phyloP scores from a whole-genome alignment of 2,888 invertebrate genomes.

The Trichopria drosophilae region DNA sequence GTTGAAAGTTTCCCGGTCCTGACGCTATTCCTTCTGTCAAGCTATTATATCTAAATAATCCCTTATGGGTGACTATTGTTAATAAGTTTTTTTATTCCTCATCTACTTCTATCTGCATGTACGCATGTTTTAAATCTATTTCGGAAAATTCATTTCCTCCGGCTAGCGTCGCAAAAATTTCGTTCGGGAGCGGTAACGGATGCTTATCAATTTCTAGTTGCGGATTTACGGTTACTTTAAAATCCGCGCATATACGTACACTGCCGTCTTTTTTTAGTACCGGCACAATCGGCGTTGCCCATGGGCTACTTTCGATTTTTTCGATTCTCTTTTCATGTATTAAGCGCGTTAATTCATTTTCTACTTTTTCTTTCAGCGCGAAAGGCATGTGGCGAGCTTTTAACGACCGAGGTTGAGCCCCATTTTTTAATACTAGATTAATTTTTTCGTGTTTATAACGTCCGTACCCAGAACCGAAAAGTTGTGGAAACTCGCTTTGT shows the following conservation, averaged over 20 bases:
- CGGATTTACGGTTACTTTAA: slow-evolving; percentile 42
- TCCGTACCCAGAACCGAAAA: slow-evolving; percentile 29
- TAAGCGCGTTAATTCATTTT: slow-evolving; percentile 22
- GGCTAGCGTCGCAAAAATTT: slow-evolving; percentile 37
- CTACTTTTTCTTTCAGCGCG: slow-evolving; percentile 29
- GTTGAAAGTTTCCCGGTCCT: slow-evolving; percentile 27
- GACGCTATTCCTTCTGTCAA: slow-evolving; percentile 28
- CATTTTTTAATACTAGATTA: slow-evolving; percentile 30
- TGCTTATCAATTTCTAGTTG: slow-evolving; percentile 38
- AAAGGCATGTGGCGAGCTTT: slow-evolving; percentile 39
- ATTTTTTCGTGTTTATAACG: slow-evolving; percentile 29
- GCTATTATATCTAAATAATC: slow-evolving; percentile 26
- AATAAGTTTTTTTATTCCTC: slow-evolving; percentile 14
- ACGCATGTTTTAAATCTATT: slow-evolving; percentile 32
- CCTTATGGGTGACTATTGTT: slow-evolving; percentile 30
- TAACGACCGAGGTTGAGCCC: slow-evolving; percentile 31
- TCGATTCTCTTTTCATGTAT: slow-evolving; percentile 33
- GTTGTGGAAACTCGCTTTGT: slow-evolving; percentile 13
- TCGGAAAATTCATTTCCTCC: slow-evolving; percentile 40
- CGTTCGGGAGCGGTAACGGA: slow-evolving; percentile 39
- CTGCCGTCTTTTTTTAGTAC: slow-evolving; percentile 40
- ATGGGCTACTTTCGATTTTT: slow-evolving; percentile 40
- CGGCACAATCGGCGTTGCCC: slow-evolving; percentile 49
- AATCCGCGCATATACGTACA: slow-evolving; percentile 41
- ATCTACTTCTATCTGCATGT: slow-evolving; percentile 27